These are phyloP conservation scores for Rafetus swinhoei DNA, from an alignment of 2,113 vertebrate genomes.

Conservation along the genomic window DNA sequence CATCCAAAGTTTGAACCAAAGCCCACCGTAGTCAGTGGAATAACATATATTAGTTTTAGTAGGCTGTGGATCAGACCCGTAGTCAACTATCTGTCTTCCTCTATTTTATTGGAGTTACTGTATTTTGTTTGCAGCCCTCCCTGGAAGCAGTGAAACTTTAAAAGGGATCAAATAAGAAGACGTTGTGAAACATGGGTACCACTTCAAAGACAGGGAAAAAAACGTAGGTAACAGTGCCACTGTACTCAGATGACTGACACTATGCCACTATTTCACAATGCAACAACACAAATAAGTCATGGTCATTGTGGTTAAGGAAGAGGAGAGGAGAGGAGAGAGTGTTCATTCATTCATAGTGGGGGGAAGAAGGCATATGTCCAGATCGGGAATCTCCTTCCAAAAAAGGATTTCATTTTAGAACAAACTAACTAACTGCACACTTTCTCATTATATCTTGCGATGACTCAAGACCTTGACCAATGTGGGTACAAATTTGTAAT, in stretches of 20 bases:
- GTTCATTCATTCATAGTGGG: not conserved
- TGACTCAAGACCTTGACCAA: not conserved
- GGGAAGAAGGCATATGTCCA: not conserved
- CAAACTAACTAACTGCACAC: not conserved
- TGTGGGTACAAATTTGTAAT: not conserved
- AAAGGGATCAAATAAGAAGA: not conserved
- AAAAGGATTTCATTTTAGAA: not conserved
- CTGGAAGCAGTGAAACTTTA: not conserved
- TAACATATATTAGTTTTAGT: not conserved
- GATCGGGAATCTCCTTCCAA: not conserved
- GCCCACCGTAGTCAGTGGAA: not conserved
- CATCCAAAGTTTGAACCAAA: not conserved
- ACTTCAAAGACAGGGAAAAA: not conserved
- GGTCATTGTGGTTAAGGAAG: not conserved
- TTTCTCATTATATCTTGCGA: not conserved
- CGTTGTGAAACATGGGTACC: not conserved
- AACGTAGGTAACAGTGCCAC: not conserved
- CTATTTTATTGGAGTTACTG: not conserved
- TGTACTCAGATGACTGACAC: not conserved
- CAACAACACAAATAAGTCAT: not conserved
- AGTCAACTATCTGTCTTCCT: not conserved
- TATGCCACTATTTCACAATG: conserved; percentile 2
- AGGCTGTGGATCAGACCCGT: not conserved
- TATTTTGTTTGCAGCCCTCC: not conserved
- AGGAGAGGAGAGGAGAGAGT: not conserved